These are phyloP conservation scores for Carposina sasakii DNA, from an alignment of 1,140 invertebrate genomes.

Conservation along the genomic window DNA sequence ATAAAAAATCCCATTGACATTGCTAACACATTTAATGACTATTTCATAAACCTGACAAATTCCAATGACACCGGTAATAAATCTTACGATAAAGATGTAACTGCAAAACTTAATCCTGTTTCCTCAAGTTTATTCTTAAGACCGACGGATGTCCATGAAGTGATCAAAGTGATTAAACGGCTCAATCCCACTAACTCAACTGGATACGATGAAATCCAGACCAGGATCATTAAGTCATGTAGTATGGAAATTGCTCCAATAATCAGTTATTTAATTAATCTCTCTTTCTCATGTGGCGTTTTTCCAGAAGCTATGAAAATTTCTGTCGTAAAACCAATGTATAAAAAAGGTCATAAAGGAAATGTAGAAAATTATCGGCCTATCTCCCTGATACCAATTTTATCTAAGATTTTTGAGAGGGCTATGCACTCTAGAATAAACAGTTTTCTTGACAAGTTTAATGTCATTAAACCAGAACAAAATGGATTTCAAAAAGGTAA, in stretches of 20 bases:
- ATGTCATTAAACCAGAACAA: neutral
- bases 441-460: neutral
- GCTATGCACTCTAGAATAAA: neutral
- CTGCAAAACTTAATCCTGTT: neutral
- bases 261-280: conserved; percentile 1
- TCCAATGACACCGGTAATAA: neutral
- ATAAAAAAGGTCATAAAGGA: conserved; percentile 4
- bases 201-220: conserved; percentile 3
- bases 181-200: neutral
- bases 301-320: neutral
- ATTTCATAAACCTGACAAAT: conserved; percentile 7
- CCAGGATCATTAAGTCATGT: conserved; percentile 8
- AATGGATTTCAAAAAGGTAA: conserved; percentile 1
- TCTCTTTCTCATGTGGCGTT: neutral
- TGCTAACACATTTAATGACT: conserved; percentile 3
- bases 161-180: neutral
- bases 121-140: neutral
- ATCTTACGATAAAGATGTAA: neutral
- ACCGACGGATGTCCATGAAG: neutral
- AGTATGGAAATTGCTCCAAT: neutral
- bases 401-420: conserved; percentile 8
- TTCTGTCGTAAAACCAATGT: neutral
- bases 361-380: conserved; percentile 7
- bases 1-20: neutral
- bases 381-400: conserved; percentile 4